Evolutionary conservation across 2,797 vertebrate genomes (phyloP), one percentile per base, ranked within the genome.

Genomic region (Apogon hyalosoma): DNA sequence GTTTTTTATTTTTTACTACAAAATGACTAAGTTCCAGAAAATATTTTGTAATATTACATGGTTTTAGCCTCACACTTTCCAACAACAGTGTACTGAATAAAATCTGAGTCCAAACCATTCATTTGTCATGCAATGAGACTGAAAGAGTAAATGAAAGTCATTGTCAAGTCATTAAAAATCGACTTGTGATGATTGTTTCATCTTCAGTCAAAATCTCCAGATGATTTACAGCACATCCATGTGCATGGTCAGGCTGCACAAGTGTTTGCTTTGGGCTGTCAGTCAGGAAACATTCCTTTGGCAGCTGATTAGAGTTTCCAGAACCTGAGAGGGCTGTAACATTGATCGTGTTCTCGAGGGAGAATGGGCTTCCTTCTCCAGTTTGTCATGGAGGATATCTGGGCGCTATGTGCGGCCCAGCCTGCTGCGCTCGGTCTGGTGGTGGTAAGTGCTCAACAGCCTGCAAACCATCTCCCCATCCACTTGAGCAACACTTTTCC

Each of bases 401-500:
- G 19, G 47, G 28, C 16, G 2, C 49, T 63, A 52, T 59, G 49
- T 64, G 69, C 7, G 18, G 75, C 43, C 57, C 36, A 21, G 59
- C 42, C 48, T 67, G 24, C 62, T 16, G 14, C 19, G 47, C 21
- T 39, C 14, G 31, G 16, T 69, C 47, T 71, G 40, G 45, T 70
- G 53, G 63, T 63, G 65, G 50, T 45, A 69, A 64, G 55, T 8
- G 36, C 18, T 18, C 31, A 42, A 42, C 65, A 47, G 28, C 63
- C 54, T 73, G 53, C 53, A 62, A 50, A 16, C 33, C 52, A 72
- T 70, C 69, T 42, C 11, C 38, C 40, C 7, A 13, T 14, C 58
- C 45, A 71, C 52, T 58, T 49, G 11, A 69, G 69, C 65, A 74
- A 65, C 67, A 78, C 71, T 81, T 85, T 87, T 75, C 70, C 77